Percentiles rank a stretch among this genome's conserved stretches.
Conservation (phyloP, 2,113 vertebrate genomes). For the Calidris pugnax region DNA sequence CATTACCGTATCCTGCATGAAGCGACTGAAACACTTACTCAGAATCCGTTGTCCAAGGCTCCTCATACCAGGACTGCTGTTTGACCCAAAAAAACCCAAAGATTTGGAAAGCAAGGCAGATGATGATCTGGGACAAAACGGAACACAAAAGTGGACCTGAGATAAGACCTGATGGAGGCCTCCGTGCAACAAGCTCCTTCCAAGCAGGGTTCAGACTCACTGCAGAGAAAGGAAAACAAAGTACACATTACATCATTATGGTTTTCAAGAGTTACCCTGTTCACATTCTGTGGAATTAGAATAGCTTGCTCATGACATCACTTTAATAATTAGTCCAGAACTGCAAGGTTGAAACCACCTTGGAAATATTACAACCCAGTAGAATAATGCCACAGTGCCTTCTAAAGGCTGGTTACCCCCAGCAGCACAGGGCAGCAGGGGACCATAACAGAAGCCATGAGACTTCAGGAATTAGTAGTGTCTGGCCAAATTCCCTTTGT, state of each 20-base stretch:
- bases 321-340: background rate
- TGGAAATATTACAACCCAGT: background rate
- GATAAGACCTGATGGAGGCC: slow-evolving; percentile 93
- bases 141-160: slow-evolving; percentile 91
- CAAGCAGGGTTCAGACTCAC: slow-evolving; percentile 98
- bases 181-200: slow-evolving; percentile 89
- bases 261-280: background rate
- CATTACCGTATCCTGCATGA: background rate
- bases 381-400: slow-evolving; percentile 3
- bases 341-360: background rate
- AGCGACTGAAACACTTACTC: slow-evolving; percentile 80
- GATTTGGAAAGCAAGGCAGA: slow-evolving; percentile 90
- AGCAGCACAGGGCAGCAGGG: background rate
- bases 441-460: background rate
- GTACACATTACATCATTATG: background rate
- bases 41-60: slow-evolving; percentile 74
- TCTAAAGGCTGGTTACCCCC: background rate
- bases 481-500: slow-evolving; percentile 1
- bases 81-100: slow-evolving; percentile 88
- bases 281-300: background rate
- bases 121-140: slow-evolving; percentile 92
- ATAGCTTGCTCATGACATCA: background rate
- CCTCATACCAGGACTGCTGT: slow-evolving; percentile 86
- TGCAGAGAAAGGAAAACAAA: slow-evolving; percentile 49
- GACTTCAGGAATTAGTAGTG: background rate